Evolutionary conservation across 2,797 vertebrate genomes (phyloP).

Genomic region (Malurus splendens): DNA sequence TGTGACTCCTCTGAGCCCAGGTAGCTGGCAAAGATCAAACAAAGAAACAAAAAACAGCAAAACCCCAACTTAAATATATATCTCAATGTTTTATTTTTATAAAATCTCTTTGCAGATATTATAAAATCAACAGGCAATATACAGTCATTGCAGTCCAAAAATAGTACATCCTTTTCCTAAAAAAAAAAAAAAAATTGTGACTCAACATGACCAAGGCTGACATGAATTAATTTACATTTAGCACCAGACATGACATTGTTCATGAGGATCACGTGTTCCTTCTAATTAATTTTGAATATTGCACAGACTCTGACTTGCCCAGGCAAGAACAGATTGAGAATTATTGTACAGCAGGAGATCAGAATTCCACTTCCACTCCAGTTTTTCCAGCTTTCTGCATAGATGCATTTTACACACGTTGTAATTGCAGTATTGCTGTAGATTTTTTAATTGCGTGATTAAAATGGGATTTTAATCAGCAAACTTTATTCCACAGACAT

Average conservation of each 20-base stretch:
- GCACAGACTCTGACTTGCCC: neutral
- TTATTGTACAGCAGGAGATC: neutral
- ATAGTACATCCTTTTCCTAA: neutral
- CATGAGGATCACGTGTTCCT: neutral
- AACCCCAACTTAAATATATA: accelerated
- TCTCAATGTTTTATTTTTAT: neutral
- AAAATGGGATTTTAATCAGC: neutral
- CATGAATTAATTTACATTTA: neutral
- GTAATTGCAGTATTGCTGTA: neutral
- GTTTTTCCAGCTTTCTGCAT: neutral
- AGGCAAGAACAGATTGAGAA: conserved; percentile 16
- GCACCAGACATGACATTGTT: neutral
- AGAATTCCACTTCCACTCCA: neutral
- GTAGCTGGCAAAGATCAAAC: neutral
- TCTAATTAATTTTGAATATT: neutral
- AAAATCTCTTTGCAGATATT: neutral
- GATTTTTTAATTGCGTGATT: neutral
- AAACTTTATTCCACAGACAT: neutral
- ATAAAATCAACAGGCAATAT: neutral
- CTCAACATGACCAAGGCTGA: neutral
- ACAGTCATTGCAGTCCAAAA: neutral
- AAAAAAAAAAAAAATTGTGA: neutral
- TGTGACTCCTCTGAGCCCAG: neutral
- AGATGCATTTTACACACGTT: neutral
- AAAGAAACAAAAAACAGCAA: neutral